Base-by-base conservation (phyloP, 2,888 invertebrate species). In the Phalera bucephala region DNA sequence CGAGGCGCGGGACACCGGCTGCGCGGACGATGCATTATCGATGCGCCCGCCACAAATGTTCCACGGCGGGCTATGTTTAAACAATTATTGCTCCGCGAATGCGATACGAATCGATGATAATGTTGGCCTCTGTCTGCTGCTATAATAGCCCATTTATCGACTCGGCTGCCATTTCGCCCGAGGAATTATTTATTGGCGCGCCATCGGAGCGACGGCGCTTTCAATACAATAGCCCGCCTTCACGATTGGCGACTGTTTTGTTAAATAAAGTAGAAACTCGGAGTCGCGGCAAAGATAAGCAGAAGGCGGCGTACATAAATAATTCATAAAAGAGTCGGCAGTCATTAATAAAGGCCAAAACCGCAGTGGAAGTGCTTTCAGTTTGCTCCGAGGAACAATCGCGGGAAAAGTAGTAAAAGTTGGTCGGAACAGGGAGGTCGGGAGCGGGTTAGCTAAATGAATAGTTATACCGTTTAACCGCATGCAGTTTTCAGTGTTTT, bases 111-210 rank as follows among this genome's bases (percentile, higher is more conserved):
- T 84, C 79, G 76, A 80, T 76, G 83, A 84, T 85, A 85, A 86
- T 82, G 79, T 80, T 80, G 77, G 81, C 80, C 77, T 77, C 80
- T 77, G 85, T 83, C 81, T 80, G 74, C 71, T 73, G 80, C 76
- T 80, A 83, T 86, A 84, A 86, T 85, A 85, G 85, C 69, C 82
- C 83, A 77, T 85, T 86, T 84, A 85, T 86, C 81, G 82, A 82
- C 66, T 80, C 66, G 64, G 54, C 74, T 78, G 76, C 80, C 79
- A 80, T 84, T 83, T 78, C 76, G 63, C 70, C 61, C 62, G 60
- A 71, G 74, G 83, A 84, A 85, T 86, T 81, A 87, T 87, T 86
- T 86, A 86, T 87, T 78, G 67, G 64, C 68, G 64, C 61, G 70
- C 80, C 77, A 73, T 80, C 77, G 79, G 75, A 78, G 73, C 75